phyloP scores from a whole-genome alignment of 1,140 invertebrate species.

The Trichonephila clavata region DNA sequence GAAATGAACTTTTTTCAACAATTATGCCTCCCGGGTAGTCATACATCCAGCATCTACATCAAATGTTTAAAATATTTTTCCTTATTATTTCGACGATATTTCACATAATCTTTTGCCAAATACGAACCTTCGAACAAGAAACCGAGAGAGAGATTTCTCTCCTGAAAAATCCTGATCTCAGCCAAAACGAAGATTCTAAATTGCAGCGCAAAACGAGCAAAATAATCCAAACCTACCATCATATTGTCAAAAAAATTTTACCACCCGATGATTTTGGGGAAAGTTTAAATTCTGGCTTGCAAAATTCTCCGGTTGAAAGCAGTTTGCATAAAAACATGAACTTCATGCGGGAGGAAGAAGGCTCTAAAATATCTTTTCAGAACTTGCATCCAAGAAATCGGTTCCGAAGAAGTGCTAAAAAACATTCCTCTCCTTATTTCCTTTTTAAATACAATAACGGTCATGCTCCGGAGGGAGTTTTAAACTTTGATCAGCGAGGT shows the following conservation, averaged over 20 bases:
- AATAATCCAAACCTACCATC: neutral
- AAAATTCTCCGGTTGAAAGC: no score
- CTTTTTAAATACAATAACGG: neutral
- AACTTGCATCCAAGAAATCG: neutral
- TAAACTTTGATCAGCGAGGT: no score
- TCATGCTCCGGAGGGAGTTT: neutral
- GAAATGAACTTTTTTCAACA: no score
- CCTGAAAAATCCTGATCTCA: neutral
- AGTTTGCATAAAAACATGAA: neutral
- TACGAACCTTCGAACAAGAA: neutral
- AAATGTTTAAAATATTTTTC: neutral
- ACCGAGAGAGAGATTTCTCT: neutral
- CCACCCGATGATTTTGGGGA: neutral
- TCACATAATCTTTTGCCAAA: neutral
- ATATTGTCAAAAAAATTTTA: slow-evolving; percentile 6
- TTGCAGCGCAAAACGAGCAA: neutral
- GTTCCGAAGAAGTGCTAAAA: neutral
- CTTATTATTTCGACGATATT: neutral
- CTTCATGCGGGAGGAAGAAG: neutral
- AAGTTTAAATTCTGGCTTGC: neutral
- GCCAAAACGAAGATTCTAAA: neutral
- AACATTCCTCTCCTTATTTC: neutral
- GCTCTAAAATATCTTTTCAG: neutral
- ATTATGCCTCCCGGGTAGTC: no score
- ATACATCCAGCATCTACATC: neutral